A percentile compares a stretch with the other conserved stretches of the same genome.
Evolutionary conservation across 2,113 vertebrate species (phyloP).

Genomic region (Pelecanus crispus): DNA sequence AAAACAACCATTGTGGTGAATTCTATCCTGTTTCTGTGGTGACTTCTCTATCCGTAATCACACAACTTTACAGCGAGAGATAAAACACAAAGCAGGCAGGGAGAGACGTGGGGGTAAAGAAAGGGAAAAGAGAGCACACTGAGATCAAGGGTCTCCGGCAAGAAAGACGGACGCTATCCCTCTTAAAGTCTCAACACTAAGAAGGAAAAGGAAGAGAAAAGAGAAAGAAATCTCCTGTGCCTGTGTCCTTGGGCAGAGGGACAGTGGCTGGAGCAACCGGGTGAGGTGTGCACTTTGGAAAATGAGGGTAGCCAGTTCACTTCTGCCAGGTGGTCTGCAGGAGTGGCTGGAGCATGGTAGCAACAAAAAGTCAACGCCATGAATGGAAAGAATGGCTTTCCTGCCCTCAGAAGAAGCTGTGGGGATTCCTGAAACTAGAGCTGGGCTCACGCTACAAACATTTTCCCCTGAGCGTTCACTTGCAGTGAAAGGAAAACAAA

Average conservation of each 20-base stretch:
- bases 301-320: conserved; percentile 17
- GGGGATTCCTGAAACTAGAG: conserved; percentile 43
- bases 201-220: conserved; percentile 24
- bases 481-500: conserved; percentile 51
- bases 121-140: conserved; percentile 2
- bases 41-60: conserved; percentile 62
- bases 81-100: conserved; percentile 25
- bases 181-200: neutral
- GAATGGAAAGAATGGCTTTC: conserved; percentile 28
- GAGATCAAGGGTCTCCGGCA: neutral
- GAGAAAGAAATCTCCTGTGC: neutral
- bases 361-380: neutral
- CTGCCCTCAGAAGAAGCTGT: conserved; percentile 15
- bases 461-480: neutral
- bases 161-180: neutral
- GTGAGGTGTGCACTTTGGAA: neutral
- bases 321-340: conserved; percentile 38
- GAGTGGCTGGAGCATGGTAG: neutral
- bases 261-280: neutral
- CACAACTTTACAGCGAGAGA: conserved; percentile 58
- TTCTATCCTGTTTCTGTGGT: conserved; percentile 70
- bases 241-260: neutral
- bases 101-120: neutral
- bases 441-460: neutral
- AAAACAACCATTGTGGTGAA: conserved; percentile 70